Evolutionary conservation across 2,888 invertebrate genomes (phyloP), one percentile per base, ranked within the genome.

Genomic region (Athetis lepigone): DNA sequence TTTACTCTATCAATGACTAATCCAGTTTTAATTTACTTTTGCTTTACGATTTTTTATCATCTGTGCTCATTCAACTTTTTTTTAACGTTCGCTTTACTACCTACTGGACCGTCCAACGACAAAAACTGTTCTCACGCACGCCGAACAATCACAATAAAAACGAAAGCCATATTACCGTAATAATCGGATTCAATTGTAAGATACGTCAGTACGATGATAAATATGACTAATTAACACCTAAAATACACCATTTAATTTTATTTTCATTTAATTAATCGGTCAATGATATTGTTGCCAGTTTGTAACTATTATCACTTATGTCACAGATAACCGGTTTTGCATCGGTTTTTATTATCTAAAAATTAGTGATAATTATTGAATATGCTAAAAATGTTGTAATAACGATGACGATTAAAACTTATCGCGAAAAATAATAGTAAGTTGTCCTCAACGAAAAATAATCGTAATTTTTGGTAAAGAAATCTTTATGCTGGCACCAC

Each of bases 341-440:
- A 43, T 18, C 36, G 40, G 8, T 9, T 23, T 29, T 29, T 18
- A 27, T 39, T 45, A 60, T 46, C 37, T 29, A 23, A 58, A 45
- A 23, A 60, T n/a, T n/a, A n/a, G n/a, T 60, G 59, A 59, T 58
- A 43, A 39, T 39, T 37, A 60, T 23, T 60, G 21, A 45, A 36
- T 9, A 37, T 1, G 13, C 37, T 37, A 11, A 39, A 29, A 45
- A 27, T 60, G 3, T 23, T 18, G 13, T 11, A 37, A n/a, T 60
- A n/a, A 39, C 7, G 7, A 39, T 59, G 0, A n/a, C 60, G 2
- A 29, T 11, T 2, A 33, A n/a, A 33, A 0, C 2, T 27, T 1
- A 13, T 9, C 21, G 25, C n/a, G 19, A 21, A 50, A 39, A 37
- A 16, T 16, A 16, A 21, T 11, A 2, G 11, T 37, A 1, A 18